phyloP scores from a whole-genome alignment of 2,888 invertebrate species.

The Craniophora ligustri region DNA sequence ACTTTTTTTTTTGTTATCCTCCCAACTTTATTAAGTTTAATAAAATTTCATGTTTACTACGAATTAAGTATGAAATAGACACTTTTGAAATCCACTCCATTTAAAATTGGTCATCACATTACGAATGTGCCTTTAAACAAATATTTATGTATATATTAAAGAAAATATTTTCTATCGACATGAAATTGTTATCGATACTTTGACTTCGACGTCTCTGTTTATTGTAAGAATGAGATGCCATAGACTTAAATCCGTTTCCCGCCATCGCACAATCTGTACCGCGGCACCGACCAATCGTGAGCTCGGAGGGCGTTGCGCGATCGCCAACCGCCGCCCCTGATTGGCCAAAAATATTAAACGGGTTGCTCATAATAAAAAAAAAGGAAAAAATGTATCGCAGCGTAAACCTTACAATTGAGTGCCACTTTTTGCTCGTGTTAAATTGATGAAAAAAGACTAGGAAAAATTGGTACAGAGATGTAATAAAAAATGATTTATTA shows the following conservation, averaged over 20 bases:
- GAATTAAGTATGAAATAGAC: too few species aligned
- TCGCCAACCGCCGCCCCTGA: conserved; percentile 64
- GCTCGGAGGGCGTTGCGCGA: conserved; percentile 79
- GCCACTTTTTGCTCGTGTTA: conserved; percentile 86
- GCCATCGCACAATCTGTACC: conserved; percentile 85
- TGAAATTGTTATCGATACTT: conserved; percentile 55
- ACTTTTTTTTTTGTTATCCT: too few species aligned
- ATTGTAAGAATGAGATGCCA: conserved; percentile 85
- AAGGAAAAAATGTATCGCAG: conserved; percentile 60
- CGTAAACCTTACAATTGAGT: conserved; percentile 86
- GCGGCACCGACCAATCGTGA: conserved; percentile 74
- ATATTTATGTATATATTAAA: background rate
- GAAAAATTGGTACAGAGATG: conserved; percentile 84
- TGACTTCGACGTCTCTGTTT: conserved; percentile 58
- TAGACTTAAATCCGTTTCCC: conserved; percentile 85
- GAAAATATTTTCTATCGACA: background rate
- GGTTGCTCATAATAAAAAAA: conserved; percentile 83
- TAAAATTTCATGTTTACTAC: too few species aligned
- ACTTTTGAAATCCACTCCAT: too few species aligned
- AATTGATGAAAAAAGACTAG: conserved; percentile 87
- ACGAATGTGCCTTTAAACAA: background rate
- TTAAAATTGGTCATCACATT: too few species aligned
- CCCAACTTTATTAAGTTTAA: too few species aligned
- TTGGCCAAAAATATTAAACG: conserved; percentile 85
- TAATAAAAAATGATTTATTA: conserved; percentile 88